Evolutionary conservation across 2,113 vertebrate genomes (phyloP), one percentile per base, ranked within the genome.

Genomic region (Lepisosteus oculatus): DNA sequence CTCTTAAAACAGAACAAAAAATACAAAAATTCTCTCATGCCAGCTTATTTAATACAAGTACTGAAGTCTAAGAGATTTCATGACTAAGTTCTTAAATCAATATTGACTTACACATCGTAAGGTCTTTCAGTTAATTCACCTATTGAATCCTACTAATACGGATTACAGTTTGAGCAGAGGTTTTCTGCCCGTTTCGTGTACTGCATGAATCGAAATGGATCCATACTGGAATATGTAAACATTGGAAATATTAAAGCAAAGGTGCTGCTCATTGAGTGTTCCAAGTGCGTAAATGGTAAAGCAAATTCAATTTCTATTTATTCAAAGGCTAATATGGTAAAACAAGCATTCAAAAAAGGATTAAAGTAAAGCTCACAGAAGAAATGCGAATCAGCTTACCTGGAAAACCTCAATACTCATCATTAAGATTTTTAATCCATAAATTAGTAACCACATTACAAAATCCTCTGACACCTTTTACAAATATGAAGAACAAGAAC

Each of bases 221-320:
- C 70, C 74, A 70, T 61, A 43, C 68, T 63, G 73, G 71, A 69
- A 75, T 69, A 11, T 80, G 78, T 71, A 82, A 80, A 85, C 76
- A 77, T 77, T 3, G 74, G 69, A 65, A 64, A 79, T 83, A 65
- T 75, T 45, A 72, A 77, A 74, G 69, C 73, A 77, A 83, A 83
- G 74, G 3, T 78, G 73, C 72, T 77, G 80, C 80, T 76, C 42
- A 42, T 77, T 9, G n/a, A 6, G 66, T 12, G 11, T 83, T 74
- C 81, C 83, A 74, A 77, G 71, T 82, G 56, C 71, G 56, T 70
- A 54, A 56, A 68, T 71, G 54, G 57, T 63, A 43, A 51, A 51
- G 47, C 17, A 51, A 51, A 51, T 51, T 6, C 17, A 2, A 9
- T 9, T 51, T 51, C 4, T 51, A 29, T 29, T 29, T 29, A 51